phyloP scores from a whole-genome alignment of 2,113 vertebrate species.

The Cranoglanis bouderius region DNA sequence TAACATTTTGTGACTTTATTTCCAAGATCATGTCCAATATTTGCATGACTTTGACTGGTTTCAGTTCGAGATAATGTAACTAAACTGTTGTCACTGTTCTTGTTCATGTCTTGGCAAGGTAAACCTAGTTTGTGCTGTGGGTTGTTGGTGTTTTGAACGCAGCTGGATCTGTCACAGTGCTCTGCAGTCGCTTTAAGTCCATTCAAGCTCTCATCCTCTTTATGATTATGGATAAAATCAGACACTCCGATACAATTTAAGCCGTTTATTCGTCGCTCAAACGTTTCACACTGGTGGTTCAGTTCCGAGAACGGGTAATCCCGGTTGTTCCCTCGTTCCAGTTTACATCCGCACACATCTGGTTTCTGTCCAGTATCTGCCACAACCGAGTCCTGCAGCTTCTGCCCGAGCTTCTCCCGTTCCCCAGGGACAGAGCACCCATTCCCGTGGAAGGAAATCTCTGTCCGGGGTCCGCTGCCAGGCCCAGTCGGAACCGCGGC shows the following conservation, averaged over 20 bases:
- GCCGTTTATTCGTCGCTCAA: background rate
- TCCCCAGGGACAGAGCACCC: background rate
- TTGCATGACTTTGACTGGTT: constrained; percentile 14
- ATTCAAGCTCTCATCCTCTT: background rate
- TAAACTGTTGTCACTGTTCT: constrained; percentile 62
- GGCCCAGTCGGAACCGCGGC: background rate
- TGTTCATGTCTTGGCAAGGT: constrained; percentile 69
- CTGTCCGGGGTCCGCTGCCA: background rate
- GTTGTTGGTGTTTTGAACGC: constrained; percentile 65
- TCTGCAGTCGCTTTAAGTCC: constrained; percentile 16
- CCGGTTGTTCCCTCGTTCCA: background rate
- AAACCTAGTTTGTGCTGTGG: constrained; percentile 66
- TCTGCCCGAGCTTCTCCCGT: background rate
- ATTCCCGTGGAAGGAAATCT: background rate
- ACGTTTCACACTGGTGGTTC: constrained; percentile 1
- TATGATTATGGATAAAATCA: background rate
- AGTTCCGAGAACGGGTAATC: background rate
- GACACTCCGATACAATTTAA: background rate
- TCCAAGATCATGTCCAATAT: constrained; percentile 41
- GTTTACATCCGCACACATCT: background rate
- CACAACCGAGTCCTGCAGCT: background rate
- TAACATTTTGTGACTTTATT: constrained; percentile 55
- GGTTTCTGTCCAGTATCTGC: background rate
- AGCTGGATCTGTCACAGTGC: constrained; percentile 51
- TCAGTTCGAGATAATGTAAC: constrained; percentile 64